These are phyloP conservation scores for Burhinus bistriatus DNA, from an alignment of 2,113 vertebrate species.

Conservation along the genomic window DNA sequence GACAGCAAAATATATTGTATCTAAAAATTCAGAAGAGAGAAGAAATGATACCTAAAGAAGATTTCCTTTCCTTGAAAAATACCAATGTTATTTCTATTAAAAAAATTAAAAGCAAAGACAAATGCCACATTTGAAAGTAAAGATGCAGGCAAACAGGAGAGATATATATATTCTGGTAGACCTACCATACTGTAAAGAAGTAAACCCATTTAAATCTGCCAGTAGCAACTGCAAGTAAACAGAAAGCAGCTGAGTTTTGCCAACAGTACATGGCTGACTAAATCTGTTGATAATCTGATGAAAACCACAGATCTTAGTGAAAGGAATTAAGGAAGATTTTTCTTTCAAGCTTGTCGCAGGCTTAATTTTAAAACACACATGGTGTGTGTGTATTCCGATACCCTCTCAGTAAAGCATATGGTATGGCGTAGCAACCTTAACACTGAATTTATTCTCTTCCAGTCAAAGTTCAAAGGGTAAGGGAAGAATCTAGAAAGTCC, in stretches of 20 bases:
- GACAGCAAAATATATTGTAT: neutral
- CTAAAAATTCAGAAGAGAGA: neutral
- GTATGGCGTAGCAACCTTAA: neutral
- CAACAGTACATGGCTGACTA: neutral
- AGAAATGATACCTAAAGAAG: neutral
- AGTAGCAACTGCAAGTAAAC: conserved; percentile 3
- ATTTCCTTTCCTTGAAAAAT: neutral
- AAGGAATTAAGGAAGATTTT: conserved; percentile 26
- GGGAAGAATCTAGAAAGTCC: neutral
- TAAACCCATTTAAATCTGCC: neutral
- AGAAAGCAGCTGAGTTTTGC: conserved; percentile 29
- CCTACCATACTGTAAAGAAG: neutral
- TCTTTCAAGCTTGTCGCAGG: neutral
- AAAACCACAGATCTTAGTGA: conserved; percentile 28
- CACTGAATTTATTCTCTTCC: neutral
- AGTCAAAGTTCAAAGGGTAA: conserved; percentile 7
- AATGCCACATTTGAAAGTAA: neutral
- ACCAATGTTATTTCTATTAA: neutral
- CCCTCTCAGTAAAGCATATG: neutral
- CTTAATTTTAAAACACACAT: neutral
- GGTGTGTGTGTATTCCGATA: neutral
- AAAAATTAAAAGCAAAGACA: neutral
- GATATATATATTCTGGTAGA: neutral
- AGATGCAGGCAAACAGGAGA: neutral
- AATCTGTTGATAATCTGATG: conserved; percentile 47